Evolutionary conservation across 2,113 vertebrate species (phyloP).

Genomic region (Cepphus grylle): DNA sequence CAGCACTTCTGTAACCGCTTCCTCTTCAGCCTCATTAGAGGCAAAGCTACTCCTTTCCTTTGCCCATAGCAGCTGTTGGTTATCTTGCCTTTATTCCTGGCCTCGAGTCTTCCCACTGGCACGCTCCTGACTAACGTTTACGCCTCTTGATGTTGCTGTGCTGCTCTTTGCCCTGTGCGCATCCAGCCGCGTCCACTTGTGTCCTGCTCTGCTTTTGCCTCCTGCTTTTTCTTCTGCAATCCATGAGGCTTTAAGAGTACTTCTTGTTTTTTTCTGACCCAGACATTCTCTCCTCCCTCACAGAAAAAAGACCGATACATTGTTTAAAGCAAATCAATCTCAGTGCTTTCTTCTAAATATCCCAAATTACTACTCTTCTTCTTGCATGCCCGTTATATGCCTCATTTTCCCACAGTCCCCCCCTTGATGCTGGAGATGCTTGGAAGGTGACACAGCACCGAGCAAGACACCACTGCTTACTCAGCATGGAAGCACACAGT

Average conservation of each 20-base stretch:
- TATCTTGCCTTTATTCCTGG: neutral
- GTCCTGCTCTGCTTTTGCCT: neutral
- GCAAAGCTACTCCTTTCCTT: neutral
- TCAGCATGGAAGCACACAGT: neutral
- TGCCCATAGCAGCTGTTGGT: neutral
- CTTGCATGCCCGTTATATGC: neutral
- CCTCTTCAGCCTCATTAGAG: slow-evolving; percentile 9
- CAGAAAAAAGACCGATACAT: neutral
- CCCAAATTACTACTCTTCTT: neutral
- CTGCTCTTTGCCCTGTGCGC: neutral
- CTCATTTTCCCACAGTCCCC: neutral
- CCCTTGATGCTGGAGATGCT: neutral
- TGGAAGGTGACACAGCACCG: neutral
- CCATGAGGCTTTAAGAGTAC: neutral
- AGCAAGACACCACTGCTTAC: neutral
- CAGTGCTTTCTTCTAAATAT: neutral
- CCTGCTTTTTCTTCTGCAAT: neutral
- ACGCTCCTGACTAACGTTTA: fast-evolving
- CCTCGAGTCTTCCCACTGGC: neutral
- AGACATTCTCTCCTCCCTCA: neutral
- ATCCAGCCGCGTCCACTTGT: neutral
- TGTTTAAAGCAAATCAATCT: neutral
- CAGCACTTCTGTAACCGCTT: neutral
- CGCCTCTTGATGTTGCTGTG: neutral
- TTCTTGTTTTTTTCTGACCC: neutral